Conservation (phyloP, 2,797 vertebrate genomes). For the Pseudomugil gertrudae region DNA sequence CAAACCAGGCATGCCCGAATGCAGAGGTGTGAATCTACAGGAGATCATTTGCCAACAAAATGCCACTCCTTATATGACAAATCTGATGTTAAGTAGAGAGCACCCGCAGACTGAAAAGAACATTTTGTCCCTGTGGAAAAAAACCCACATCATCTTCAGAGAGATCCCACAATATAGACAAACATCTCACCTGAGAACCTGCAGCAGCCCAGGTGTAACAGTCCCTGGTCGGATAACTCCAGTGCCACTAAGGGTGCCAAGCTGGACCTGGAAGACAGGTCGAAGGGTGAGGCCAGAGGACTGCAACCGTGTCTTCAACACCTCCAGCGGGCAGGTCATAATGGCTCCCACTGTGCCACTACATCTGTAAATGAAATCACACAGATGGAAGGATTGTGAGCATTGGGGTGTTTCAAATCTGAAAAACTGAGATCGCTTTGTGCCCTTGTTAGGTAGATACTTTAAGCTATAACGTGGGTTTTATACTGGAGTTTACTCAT, state of each 20-base stretch:
- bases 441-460: not conserved
- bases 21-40: not conserved
- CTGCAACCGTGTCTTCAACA: constrained; percentile 94
- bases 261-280: constrained; percentile 91
- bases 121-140: constrained; percentile 19
- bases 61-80: not conserved
- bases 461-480: not conserved
- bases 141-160: not conserved
- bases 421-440: not conserved
- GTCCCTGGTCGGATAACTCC: constrained; percentile 90
- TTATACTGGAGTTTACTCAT: not conserved
- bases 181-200: constrained; percentile 89
- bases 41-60: constrained; percentile 1
- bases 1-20: not conserved
- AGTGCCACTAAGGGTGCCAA: constrained; percentile 90
- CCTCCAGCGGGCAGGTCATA: constrained; percentile 94
- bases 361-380: constrained; percentile 82
- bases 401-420: not conserved
- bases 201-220: constrained; percentile 89
- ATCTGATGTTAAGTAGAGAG: not conserved
- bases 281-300: constrained; percentile 91
- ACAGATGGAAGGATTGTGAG: not conserved
- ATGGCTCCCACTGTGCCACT: constrained; percentile 97
- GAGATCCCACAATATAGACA: constrained; percentile 5
- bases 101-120: constrained; percentile 26